Evolutionary conservation across 1,140 invertebrate species (phyloP).

Genomic region (Polypedilum vanderplanki): DNA sequence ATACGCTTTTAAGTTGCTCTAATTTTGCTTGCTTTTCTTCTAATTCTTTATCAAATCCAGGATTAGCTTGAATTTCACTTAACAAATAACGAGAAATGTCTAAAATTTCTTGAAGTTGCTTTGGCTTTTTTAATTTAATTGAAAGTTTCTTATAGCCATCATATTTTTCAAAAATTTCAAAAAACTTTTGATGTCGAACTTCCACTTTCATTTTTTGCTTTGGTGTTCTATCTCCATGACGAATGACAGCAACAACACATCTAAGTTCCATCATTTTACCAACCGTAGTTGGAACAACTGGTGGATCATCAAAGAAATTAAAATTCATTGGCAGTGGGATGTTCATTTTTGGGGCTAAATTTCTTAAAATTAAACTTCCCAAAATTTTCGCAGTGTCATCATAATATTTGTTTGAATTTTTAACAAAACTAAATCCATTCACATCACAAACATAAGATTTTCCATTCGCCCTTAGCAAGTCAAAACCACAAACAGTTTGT

Average conservation of each 20-base stretch:
- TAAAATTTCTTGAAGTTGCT: conserved; percentile 94
- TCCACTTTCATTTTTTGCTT: conserved; percentile 99
- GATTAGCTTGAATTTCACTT: conserved; percentile 71
- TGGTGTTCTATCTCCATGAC: conserved; percentile 97
- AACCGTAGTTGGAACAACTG: conserved; percentile 97
- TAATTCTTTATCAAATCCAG: conserved; percentile 81
- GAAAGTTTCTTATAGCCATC: conserved; percentile 92
- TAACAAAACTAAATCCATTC: conserved; percentile 99
- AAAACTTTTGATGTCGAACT: conserved; percentile 98
- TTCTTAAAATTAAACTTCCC: conserved; percentile 83
- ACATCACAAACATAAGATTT: conserved; percentile 99
- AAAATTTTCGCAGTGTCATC: conserved; percentile 98
- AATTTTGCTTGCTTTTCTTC: conserved; percentile 95
- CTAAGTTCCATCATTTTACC: conserved; percentile 99
- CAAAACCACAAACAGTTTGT: conserved; percentile 99
- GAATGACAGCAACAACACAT: conserved; percentile 95
- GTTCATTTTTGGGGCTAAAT: conserved; percentile 88
- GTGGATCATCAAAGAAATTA: conserved; percentile 89
- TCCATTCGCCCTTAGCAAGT: conserved; percentile 94
- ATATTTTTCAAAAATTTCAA: conserved; percentile 97
- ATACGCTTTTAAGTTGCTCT: conserved; percentile 93
- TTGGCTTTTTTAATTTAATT: conserved; percentile 95
- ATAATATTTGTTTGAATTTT: conserved; percentile 99
- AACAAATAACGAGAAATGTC: conserved; percentile 87
- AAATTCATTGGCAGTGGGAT: conserved; percentile 96